A percentile compares a stretch with the other conserved stretches of the same genome.
These are phyloP conservation scores for Lithosia quadra DNA, from an alignment of 2,888 invertebrate species.

Conservation along the genomic window DNA sequence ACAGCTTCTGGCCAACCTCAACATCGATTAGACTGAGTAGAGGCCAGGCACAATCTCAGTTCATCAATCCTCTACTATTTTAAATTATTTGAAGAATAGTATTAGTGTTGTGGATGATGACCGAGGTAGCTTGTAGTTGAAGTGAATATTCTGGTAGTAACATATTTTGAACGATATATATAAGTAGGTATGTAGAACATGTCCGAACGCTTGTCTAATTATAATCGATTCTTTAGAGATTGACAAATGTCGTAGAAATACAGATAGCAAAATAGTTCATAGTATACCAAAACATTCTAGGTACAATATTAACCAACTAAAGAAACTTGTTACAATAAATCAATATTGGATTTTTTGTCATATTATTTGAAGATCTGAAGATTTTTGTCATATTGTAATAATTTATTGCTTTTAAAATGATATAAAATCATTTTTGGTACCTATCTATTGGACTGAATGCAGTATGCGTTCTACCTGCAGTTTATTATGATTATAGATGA, in stretches of 20 bases:
- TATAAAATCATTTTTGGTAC: no score
- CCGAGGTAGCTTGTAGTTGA: no score
- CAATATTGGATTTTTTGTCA: no score
- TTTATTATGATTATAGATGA: no score
- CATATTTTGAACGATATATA: constrained; percentile 47
- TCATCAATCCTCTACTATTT: background rate
- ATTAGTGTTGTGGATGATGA: constrained; percentile 22
- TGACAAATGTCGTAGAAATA: constrained; percentile 62
- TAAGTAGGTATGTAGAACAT: constrained; percentile 60
- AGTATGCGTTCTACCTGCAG: no score
- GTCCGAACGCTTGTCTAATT: constrained; percentile 63
- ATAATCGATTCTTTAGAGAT: constrained; percentile 70
- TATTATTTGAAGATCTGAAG: no score
- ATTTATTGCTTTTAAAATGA: no score
- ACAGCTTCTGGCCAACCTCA: background rate
- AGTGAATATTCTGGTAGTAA: constrained; percentile 27
- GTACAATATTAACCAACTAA: background rate
- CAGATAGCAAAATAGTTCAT: constrained; percentile 33
- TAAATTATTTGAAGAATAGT: background rate
- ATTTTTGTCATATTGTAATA: no score
- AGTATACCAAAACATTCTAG: no score
- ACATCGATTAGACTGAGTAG: background rate
- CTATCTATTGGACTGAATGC: no score
- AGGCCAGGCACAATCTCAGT: no score
- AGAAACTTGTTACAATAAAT: no score